phyloP scores from a whole-genome alignment of 2,888 invertebrate species.

The Brachylomia viminalis region DNA sequence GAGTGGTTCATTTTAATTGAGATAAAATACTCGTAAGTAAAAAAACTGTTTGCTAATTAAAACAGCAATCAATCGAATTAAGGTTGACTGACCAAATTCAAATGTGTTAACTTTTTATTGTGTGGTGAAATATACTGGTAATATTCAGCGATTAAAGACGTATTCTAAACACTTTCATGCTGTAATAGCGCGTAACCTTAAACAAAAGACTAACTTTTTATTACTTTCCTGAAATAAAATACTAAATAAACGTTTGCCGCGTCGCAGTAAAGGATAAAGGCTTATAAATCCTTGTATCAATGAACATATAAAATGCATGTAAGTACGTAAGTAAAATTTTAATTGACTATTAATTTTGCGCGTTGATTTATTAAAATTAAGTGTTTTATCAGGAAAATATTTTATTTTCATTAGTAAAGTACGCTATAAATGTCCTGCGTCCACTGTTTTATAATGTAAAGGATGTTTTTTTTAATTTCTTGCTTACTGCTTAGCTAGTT shows the following conservation, averaged over 20 bases:
- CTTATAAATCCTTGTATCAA: conserved; percentile 26
- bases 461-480: neutral
- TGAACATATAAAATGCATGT: conserved; percentile 66
- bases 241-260: neutral
- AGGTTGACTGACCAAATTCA: conserved; percentile 25
- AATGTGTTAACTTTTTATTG: conserved; percentile 24
- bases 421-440: neutral
- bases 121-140: conserved; percentile 34
- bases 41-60: conserved; percentile 28
- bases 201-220: conserved; percentile 35
- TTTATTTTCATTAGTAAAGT: neutral
- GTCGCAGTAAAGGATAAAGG: conserved; percentile 11
- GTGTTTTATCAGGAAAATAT: neutral
- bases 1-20: neutral
- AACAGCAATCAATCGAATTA: conserved; percentile 20
- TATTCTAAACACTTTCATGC: conserved; percentile 18
- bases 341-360: neutral
- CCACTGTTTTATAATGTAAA: neutral
- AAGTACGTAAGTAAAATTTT: conserved; percentile 55
- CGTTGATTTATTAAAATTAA: conserved; percentile 7
- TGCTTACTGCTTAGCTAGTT: neutral
- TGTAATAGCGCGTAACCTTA: conserved; percentile 28
- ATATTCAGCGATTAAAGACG: neutral
- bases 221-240: conserved; percentile 31
- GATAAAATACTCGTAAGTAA: conserved; percentile 12